These are phyloP conservation scores for Callitettix versicolor DNA, from an alignment of 1,140 invertebrate genomes.

Conservation along the genomic window DNA sequence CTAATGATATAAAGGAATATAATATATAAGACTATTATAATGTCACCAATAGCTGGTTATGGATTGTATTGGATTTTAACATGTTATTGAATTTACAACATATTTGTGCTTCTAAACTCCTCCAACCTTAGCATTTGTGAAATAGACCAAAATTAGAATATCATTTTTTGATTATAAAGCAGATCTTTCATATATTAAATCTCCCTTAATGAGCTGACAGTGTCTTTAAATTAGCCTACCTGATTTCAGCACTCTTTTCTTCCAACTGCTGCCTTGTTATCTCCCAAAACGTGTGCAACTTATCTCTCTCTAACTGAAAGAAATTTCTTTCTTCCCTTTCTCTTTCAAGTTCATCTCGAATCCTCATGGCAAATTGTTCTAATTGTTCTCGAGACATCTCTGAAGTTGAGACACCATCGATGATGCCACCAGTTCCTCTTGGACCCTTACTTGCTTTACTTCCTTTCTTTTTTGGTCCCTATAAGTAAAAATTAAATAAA, in stretches of 20 bases:
- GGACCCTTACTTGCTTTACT: conserved; percentile 29
- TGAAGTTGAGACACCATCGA: conserved; percentile 83
- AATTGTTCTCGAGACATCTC: conserved; percentile 90
- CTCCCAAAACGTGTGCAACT: conserved; percentile 90
- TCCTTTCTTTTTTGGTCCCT: conserved; percentile 25
- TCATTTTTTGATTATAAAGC: no score
- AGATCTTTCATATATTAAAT: no score
- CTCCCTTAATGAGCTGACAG: no score
- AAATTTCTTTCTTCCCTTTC: conserved; percentile 91
- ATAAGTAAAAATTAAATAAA: background rate
- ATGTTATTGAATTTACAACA: no score
- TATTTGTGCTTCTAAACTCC: no score
- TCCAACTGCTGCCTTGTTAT: conserved; percentile 74
- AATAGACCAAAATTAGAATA: no score
- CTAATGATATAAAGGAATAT: no score
- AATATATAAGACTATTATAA: no score
- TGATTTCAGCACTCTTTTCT: conserved; percentile 59
- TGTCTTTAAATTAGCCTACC: no score
- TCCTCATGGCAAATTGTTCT: conserved; percentile 71
- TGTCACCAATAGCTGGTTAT: no score
- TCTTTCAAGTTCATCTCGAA: conserved; percentile 85
- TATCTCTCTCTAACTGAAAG: conserved; percentile 90
- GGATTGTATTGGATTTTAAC: no score
- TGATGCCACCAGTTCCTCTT: conserved; percentile 44
- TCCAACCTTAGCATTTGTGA: no score